phyloP scores from a whole-genome alignment of 2,113 vertebrate species.

The Prolemur simus region DNA sequence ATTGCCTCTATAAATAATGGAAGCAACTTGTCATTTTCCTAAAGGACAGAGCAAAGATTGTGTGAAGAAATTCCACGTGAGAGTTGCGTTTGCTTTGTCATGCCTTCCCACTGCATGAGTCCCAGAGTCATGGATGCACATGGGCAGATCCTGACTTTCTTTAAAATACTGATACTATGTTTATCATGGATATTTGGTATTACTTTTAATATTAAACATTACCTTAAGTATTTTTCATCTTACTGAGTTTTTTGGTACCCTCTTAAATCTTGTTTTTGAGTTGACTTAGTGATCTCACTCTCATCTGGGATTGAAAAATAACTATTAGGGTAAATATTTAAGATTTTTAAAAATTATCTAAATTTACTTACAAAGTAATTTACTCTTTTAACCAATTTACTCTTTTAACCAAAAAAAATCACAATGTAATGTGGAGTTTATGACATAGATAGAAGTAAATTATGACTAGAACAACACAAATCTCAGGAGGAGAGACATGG shows the following conservation, averaged over 20 bases:
- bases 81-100: too few relatives aligned
- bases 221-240: not conserved
- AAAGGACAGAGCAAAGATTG: not conserved
- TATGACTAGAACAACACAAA: too few relatives aligned
- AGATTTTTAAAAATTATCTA: not conserved
- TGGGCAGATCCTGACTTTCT: too few relatives aligned
- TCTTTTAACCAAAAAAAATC: not conserved
- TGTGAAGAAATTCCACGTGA: not conserved
- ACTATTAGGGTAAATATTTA: not conserved
- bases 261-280: not conserved
- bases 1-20: not conserved
- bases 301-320: not conserved
- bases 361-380: not conserved
- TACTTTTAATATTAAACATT: not conserved
- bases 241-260: not conserved
- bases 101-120: rapidly evolving
- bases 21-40: not conserved
- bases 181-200: not conserved
- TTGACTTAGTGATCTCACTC: not conserved
- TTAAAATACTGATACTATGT: too few relatives aligned
- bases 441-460: not conserved
- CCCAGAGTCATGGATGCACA: too few relatives aligned
- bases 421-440: not conserved
- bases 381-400: not conserved
- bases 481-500: not conserved